Evolutionary conservation across 1,140 invertebrate species (phyloP), one percentile per base, ranked within the genome.

Genomic region (Apis laboriosa): DNA sequence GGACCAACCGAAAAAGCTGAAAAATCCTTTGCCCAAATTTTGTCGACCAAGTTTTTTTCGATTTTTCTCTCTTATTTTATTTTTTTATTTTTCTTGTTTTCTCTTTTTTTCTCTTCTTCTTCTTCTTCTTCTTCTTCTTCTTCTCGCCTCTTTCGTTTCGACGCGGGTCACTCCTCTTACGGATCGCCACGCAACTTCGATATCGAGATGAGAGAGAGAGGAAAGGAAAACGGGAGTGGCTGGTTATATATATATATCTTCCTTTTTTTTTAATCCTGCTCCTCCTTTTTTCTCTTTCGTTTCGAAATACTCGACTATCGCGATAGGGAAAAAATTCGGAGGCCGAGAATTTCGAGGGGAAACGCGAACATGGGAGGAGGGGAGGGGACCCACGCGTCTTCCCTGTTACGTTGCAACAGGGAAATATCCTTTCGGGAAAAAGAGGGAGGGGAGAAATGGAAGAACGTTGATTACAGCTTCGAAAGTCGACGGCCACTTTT

Each of bases 401-500:
- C 43, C 43, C 24, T 24, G 43, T n/a, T 8, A 2, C 13, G 13
- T 68, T 28, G n/a, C 64, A 15, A n/a, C 49, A 19, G 1, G 58
- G 17, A 17, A 17, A n/a, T 13, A 13, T 43, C 0, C 34, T 43
- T 43, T 43, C 7, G 34, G 61, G 24, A 66, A 64, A 63, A 63
- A 15, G n/a, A 13, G 9, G 5, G 13, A 24, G 12, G 28, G 12
- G 12, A 63, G 61, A 1, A 49, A 17, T 53, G 71, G 66, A 43
- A 79, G 21, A 49, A 78, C 43, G 28, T 17, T 49, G 80, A 72
- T 68, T 78, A 56, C 53, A 43, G 53, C 12, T 5, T 13, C 61
- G 24, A 63, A 24, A 24, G n/a, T 21, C 77, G 77, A 87, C 84
- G 84, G 74, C 34, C 82, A 77, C 63, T 82, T 89, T 90, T 90